phyloP scores from a whole-genome alignment of 2,113 vertebrate species.

The Grallaria varia region DNA sequence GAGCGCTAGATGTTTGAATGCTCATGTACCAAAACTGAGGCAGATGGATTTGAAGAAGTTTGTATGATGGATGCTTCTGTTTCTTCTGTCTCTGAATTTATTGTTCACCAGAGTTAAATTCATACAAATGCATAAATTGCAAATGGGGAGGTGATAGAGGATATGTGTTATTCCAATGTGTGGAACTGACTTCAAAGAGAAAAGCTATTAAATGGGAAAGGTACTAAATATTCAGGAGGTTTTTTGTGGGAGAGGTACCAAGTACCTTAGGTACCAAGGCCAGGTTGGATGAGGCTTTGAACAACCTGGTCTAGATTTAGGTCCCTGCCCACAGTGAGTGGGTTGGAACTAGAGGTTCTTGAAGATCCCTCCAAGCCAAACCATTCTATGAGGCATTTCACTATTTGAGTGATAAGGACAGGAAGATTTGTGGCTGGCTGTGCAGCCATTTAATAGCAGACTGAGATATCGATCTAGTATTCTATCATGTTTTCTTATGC shows the following conservation, averaged over 20 bases:
- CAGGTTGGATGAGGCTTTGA: not conserved
- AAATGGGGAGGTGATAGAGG: not conserved
- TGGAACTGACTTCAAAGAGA: not conserved
- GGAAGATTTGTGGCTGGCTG: conserved; percentile 60
- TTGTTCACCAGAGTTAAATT: conserved; percentile 8
- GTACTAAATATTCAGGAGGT: not conserved
- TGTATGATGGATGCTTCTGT: not conserved
- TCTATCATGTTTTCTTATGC: conserved; percentile 48
- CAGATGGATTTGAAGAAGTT: not conserved
- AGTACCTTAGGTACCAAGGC: not conserved
- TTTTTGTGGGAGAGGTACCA: conserved; percentile 17
- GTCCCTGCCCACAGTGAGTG: rapidly evolving
- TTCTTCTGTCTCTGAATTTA: conserved; percentile 23
- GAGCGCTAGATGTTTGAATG: not conserved
- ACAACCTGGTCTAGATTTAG: not conserved
- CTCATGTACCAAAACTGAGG: not conserved
- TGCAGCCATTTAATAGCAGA: conserved; percentile 57
- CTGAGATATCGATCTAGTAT: conserved; percentile 64
- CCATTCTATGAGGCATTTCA: not conserved
- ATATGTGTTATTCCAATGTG: not conserved
- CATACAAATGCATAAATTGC: not conserved
- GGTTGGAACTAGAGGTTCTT: not conserved
- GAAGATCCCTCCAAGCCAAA: not conserved
- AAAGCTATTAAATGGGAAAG: not conserved
- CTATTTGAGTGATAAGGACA: conserved; percentile 59